Evolutionary conservation across 1,140 invertebrate genomes (phyloP), one percentile per base, ranked within the genome.

Genomic region (Maniola jurtina): DNA sequence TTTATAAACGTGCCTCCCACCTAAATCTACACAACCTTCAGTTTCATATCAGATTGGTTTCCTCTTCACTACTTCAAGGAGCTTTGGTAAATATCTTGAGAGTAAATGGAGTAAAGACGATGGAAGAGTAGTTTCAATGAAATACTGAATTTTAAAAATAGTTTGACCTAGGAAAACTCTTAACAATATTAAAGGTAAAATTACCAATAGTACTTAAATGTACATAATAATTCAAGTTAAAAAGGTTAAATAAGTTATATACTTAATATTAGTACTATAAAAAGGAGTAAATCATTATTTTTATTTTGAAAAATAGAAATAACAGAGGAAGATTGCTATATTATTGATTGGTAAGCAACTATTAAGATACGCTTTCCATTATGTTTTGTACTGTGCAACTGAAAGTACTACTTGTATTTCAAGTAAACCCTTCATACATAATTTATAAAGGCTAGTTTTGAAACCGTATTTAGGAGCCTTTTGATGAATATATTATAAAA

Each of bases 401-500:
- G 56, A 68, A 68, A 68, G 66, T 60, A 64, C 61, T 68, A 68
- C 34, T 61, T 47, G 66, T 68, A 66, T 64, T 64, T 63, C 59
- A 54, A 54, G 56, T 62, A 58, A 57, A 61, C 59, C 60, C 58
- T 56, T 61, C 59, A 56, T 66, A 48, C 14, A 34, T 34, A 55
- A 25, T 25, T 55, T 71, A 72, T 66, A 72, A 63, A 72, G 48
- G 61, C 68, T 72, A 72, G 14, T 63, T 68, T 62, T 61, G 61
- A 59, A 75, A 68, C 35, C 42, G 34, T 36, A 57, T 78, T 75
- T 72, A 74, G 70, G 70, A 80, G 78, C 73, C 72, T 72, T 78
- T 64, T 72, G 76, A 69, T 71, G 75, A 77, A 73, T 76, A 79
- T 86, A 89, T 86, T 86, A 89, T 86, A 89, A 86, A 86, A 83